A percentile compares a stretch with the other conserved stretches of the same genome.
These are phyloP conservation scores for Pachyuromys duprasi DNA, from an alignment of 2,797 vertebrate genomes.

Conservation along the genomic window DNA sequence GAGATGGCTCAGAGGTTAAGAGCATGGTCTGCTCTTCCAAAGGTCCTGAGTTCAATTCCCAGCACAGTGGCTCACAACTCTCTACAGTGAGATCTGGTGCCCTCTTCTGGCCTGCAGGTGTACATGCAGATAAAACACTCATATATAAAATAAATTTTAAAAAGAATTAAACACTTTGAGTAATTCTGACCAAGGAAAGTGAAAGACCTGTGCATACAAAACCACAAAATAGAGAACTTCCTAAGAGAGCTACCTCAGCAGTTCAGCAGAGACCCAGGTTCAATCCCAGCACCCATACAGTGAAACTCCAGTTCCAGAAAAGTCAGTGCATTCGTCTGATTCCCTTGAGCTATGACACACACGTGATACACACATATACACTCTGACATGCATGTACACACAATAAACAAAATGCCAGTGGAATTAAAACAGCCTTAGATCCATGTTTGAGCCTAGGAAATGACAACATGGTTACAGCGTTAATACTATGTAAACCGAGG, in stretches of 20 bases:
- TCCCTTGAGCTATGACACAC: background rate
- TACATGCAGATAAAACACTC: too few species aligned
- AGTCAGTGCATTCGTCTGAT: background rate
- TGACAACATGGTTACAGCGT: background rate
- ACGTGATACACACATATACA: too few species aligned
- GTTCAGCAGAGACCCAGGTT: background rate
- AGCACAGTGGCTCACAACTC: too few species aligned
- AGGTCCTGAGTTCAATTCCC: too few species aligned
- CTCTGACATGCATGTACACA: background rate
- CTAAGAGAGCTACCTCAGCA: background rate
- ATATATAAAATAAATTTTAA: too few species aligned
- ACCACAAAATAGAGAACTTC: background rate
- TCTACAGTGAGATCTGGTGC: too few species aligned
- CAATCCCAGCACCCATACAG: background rate
- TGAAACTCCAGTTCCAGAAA: background rate
- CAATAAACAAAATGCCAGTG: background rate
- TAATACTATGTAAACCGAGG: background rate
- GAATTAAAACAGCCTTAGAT: constrained; percentile 44
- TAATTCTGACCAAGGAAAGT: constrained; percentile 37
- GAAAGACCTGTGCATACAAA: constrained; percentile 42
- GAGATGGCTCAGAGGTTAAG: too few species aligned
- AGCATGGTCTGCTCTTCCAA: too few species aligned
- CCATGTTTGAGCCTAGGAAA: background rate
- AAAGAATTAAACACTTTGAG: constrained; percentile 6
- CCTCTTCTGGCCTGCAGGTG: too few species aligned